A percentile compares a stretch with the other conserved stretches of the same genome.
These are phyloP conservation scores for Tenebrio molitor DNA, from an alignment of 1,140 invertebrate species.

Conservation along the genomic window DNA sequence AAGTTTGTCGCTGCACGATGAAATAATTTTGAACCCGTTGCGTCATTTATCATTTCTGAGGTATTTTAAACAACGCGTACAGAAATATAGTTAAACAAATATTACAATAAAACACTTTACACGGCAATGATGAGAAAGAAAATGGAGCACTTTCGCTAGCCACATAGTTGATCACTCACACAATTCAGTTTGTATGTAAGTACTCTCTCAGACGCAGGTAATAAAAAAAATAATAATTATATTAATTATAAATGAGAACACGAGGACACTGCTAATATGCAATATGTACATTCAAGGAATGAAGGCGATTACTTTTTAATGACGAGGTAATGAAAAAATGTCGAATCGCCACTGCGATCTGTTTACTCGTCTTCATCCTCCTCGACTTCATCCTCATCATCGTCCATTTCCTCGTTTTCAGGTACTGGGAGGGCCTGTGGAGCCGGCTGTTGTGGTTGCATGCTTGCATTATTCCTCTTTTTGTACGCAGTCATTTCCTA, in stretches of 20 bases:
- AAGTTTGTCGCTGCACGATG: conserved; percentile 14
- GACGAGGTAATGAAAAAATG: conserved; percentile 52
- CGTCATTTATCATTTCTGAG: conserved; percentile 19
- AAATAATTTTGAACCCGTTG: conserved; percentile 13
- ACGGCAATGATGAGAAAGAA: conserved; percentile 37
- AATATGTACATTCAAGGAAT: conserved; percentile 59
- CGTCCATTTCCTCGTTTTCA: conserved; percentile 72
- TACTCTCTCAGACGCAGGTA: conserved; percentile 51
- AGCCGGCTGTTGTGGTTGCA: conserved; percentile 66
- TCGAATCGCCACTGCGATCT: conserved; percentile 43
- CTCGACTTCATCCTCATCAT: conserved; percentile 71
- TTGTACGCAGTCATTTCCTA: conserved; percentile 87
- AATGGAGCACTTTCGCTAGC: conserved; percentile 36
- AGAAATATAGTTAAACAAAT: conserved; percentile 47
- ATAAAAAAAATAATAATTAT: conserved; percentile 49
- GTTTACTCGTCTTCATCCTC: conserved; percentile 67
- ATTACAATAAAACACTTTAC: conserved; percentile 39
- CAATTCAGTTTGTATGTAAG: conserved; percentile 51
- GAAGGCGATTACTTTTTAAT: conserved; percentile 52
- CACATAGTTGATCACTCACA: conserved; percentile 52
- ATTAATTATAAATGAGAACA: conserved; percentile 54
- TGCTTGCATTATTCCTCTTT: conserved; percentile 74
- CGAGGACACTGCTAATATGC: conserved; percentile 58
- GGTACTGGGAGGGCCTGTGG: conserved; percentile 63
- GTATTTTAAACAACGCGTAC: conserved; percentile 23